Percentiles rank a stretch among this genome's conserved stretches.
Conservation (phyloP, 37 sponge, comb jelly and placozoan species). For the Agelas oroides region DNA sequence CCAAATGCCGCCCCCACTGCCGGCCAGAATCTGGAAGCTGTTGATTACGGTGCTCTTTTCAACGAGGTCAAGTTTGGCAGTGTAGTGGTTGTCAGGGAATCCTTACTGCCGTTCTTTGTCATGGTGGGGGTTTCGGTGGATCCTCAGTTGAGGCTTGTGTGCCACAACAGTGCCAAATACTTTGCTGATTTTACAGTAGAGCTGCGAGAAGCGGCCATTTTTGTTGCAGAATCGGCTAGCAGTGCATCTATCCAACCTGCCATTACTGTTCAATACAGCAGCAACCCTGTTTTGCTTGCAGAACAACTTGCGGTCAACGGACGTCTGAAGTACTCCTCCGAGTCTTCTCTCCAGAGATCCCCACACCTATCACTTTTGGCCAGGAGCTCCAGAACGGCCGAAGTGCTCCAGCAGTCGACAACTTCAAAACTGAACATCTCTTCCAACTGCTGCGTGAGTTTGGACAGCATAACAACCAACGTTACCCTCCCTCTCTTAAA, state of each 20-base stretch:
- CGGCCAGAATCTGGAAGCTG: neutral
- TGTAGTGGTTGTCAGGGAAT: constrained; percentile 23
- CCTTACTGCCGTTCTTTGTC: constrained; percentile 35
- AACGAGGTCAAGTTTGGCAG: neutral
- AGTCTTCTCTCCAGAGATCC: neutral
- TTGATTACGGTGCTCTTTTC: neutral
- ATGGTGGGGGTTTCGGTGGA: constrained; percentile 2
- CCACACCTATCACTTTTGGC: neutral
- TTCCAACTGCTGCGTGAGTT: constrained; percentile 18
- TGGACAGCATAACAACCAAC: neutral
- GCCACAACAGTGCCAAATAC: constrained; percentile 24
- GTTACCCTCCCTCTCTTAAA: constrained; percentile 45
- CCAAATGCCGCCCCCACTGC: constrained; percentile 13
- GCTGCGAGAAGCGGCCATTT: constrained; percentile 36
- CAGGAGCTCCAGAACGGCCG: neutral
- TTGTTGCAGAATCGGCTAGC: neutral
- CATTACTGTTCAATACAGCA: neutral
- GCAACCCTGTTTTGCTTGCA: constrained; percentile 26
- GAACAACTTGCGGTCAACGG: constrained; percentile 31
- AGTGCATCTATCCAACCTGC: neutral
- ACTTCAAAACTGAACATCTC: constrained; percentile 5
- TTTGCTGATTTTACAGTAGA: constrained; percentile 29
- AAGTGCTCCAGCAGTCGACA: neutral
- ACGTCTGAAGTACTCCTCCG: constrained; percentile 6
- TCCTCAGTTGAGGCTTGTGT: constrained; percentile 15